Percentiles rank a stretch among this genome's conserved stretches.
phyloP scores from a whole-genome alignment of 2,797 vertebrate genomes.

The Chiroxiphia lanceolata region DNA sequence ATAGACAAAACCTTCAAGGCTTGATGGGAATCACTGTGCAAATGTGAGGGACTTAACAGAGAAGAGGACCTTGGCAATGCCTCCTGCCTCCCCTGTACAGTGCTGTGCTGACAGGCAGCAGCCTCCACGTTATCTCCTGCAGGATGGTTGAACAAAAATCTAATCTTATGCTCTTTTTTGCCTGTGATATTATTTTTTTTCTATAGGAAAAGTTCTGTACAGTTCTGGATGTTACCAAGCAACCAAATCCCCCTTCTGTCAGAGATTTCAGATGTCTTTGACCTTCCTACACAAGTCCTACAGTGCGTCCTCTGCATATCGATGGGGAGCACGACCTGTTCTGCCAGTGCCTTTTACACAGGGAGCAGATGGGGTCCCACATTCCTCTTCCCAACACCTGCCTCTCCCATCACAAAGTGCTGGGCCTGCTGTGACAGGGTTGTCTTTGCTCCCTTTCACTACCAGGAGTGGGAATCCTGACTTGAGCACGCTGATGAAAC shows the following conservation, averaged over 20 bases:
- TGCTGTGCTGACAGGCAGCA: background rate
- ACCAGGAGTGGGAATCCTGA: background rate
- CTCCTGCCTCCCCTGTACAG: background rate
- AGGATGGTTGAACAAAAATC: background rate
- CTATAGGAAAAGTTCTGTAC: background rate
- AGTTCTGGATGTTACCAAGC: constrained; percentile 12
- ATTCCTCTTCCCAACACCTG: background rate
- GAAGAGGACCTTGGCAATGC: background rate
- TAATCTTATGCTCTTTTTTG: background rate
- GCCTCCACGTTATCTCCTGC: background rate
- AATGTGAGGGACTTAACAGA: background rate
- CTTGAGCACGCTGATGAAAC: background rate
- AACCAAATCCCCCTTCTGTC: constrained; percentile 14
- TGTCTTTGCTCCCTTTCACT: background rate
- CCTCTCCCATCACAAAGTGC: background rate
- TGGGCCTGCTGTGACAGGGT: background rate
- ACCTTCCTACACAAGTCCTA: background rate
- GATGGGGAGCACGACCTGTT: background rate
- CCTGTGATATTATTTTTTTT: background rate
- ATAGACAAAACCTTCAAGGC: background rate
- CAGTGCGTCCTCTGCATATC: background rate
- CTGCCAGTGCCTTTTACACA: background rate
- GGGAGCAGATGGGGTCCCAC: background rate
- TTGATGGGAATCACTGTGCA: background rate
- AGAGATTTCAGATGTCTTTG: constrained; percentile 1